Evolutionary conservation across 1,140 invertebrate species (phyloP), one percentile per base, ranked within the genome.

Genomic region (Tetranychus urticae): DNA sequence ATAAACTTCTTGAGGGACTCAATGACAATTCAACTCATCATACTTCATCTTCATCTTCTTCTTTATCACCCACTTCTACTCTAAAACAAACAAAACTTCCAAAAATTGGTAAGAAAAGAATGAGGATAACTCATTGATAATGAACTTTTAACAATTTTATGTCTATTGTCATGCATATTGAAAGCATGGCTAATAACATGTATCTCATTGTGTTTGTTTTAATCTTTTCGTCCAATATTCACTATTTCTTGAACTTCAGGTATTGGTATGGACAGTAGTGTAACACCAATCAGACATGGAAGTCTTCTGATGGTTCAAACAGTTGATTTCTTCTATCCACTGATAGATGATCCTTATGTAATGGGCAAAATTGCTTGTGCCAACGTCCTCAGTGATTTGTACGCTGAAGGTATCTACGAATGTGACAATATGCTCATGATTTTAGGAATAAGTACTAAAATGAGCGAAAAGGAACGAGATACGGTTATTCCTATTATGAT

Each of bases 341-440:
- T 97, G 56, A 89, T 97, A 42, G 93, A 98, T 71, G 93, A 98
- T 76, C 93, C 94, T 3, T 97, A 97, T 68, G 90, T 97, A 86
- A 94, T 90, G 92, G 84, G 84, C 34, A 93, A 94, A 76, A 97
- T 98, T 66, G 86, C 93, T 1, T 96, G 90, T 77, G 88, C 91
- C 42, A 97, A 97, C 77, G 93, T 97, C 14, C 75, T 98, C 54
- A 96, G 91, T 77, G 93, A 97, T 74, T 74, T 98, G 65, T 98
- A 94, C 73, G 93, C 94, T 0, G 93, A 97, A 90, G 94, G 94
- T 64, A 91, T 97, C 14, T 94, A 88, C 0, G 89, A 97, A 71
- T 94, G 90, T 76, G 93, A 97, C 75, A 97, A 97, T 73, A 96
- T 98, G 90, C 77, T 97, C 13, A 97, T 97, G 92, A 72, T 97